Percentiles rank a stretch among this genome's conserved stretches.
phyloP scores from a whole-genome alignment of 2,888 invertebrate species.

The Drosophila testacea region DNA sequence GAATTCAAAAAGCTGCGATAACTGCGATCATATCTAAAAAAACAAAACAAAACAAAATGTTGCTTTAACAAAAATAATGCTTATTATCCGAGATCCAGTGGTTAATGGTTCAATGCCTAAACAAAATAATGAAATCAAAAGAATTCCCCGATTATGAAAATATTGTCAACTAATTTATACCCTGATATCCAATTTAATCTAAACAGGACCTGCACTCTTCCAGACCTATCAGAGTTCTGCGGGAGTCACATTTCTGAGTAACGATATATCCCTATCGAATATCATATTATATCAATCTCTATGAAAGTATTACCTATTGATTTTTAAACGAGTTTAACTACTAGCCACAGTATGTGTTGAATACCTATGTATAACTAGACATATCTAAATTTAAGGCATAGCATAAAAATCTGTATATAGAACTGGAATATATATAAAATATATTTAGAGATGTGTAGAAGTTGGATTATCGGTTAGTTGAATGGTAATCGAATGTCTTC shows the following conservation, averaged over 20 bases:
- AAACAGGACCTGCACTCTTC: constrained; percentile 80
- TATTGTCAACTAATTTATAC: constrained; percentile 41
- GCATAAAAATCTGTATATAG: constrained; percentile 54
- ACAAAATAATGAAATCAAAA: constrained; percentile 16
- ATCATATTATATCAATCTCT: constrained; percentile 49
- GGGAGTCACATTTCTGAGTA: constrained; percentile 82
- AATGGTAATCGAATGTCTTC: constrained; percentile 46
- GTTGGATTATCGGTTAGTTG: constrained; percentile 16
- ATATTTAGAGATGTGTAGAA: constrained; percentile 10
- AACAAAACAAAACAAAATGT: constrained; percentile 10
- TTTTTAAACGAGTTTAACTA: constrained; percentile 62
- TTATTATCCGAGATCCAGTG: constrained; percentile 30
- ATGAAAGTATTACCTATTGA: constrained; percentile 76
- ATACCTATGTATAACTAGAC: constrained; percentile 54
- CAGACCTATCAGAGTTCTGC: constrained; percentile 69
- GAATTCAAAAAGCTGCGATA: constrained; percentile 17
- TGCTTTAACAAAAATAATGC: constrained; percentile 51
- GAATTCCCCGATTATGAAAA: background rate
- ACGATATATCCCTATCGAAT: constrained; percentile 20
- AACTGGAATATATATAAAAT: background rate
- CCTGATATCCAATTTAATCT: constrained; percentile 68
- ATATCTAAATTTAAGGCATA: constrained; percentile 54
- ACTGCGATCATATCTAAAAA: constrained; percentile 48
- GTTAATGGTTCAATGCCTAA: constrained; percentile 56
- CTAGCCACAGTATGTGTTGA: constrained; percentile 54